Base-by-base conservation (phyloP, 2,888 invertebrate genomes). In the Drosophila nr. perissopoda region DNA sequence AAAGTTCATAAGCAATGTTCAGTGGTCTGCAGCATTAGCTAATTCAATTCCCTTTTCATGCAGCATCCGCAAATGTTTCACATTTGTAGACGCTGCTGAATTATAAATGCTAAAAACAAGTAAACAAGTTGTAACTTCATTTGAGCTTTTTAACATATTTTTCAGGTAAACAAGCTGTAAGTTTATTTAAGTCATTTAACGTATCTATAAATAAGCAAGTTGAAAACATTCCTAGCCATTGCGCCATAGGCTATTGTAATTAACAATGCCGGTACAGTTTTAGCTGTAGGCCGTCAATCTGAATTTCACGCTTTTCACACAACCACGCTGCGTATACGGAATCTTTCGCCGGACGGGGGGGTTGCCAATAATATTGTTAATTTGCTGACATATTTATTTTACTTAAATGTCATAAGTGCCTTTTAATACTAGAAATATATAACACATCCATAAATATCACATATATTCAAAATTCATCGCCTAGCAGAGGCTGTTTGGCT, bases 371-470 rank as follows among this genome's bases (percentile, higher is more conserved):
- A 73, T 61, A 42, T 63, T 59, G 48, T 40, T 42, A 33, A 36
- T 61, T 42, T 77, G 2, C 34, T n/a, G 11, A 68, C 49, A 49
- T 51, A 71, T 81, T 84, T 76, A 66, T 61, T 70, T 70, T 76
- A 64, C 74, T 69, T 75, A 69, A 82, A 84, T 82, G 82, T 70
- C 81, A 80, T 78, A 83, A 86, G 73, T 80, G 77, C 18, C 59
- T 56, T 66, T 57, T 57, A 57, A 66, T 65, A 61, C 16, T 48
- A 25, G 21, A 34, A 13, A 27, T 38, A 13, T 38, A 40, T 33
- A 45, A 25, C 45, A 25, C 45, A 16, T 25, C 25, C 25, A 45
- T 16, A 45, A 45, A 16, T 45, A 45, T 25, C 25, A 25, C 16
- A 16, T 51, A 16, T 51, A 31, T 68, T 21, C 18, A 34, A 52